Conservation (phyloP, 2,797 vertebrate genomes). For the Phoxinus dragarum region DNA sequence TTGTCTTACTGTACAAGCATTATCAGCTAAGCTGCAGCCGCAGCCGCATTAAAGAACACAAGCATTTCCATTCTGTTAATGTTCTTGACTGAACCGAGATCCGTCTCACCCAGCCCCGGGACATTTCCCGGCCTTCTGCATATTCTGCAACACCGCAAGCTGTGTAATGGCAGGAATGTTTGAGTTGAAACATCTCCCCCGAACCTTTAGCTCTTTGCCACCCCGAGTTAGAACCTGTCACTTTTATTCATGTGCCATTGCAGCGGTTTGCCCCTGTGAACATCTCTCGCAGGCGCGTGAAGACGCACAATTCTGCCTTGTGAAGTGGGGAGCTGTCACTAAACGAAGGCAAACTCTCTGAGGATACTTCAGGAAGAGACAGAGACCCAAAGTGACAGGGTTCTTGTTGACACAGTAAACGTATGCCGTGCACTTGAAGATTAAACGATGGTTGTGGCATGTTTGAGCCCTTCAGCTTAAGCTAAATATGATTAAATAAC, state of each 20-base stretch:
- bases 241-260: background rate
- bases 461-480: conserved; percentile 26
- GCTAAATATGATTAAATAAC: conserved; percentile 21
- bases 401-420: conserved; percentile 18
- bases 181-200: background rate
- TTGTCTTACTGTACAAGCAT: conserved; percentile 19
- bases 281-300: conserved; percentile 7
- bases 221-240: conserved; percentile 45
- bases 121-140: conserved; percentile 48
- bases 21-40: conserved; percentile 37
- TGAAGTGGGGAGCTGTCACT: conserved; percentile 31
- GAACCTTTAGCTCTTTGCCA: conserved; percentile 25
- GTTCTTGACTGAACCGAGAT: conserved; percentile 45
- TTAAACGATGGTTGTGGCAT: conserved; percentile 33
- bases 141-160: conserved; percentile 26
- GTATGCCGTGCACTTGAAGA: conserved; percentile 39
- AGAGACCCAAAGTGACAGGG: conserved; percentile 35
- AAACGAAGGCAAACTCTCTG: conserved; percentile 37
- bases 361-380: conserved; percentile 36
- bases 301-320: background rate
- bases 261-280: conserved; percentile 16
- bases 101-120: conserved; percentile 23
- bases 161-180: background rate
- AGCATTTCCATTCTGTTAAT: conserved; percentile 47
- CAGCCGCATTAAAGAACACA: conserved; percentile 37